Conservation (phyloP, 2,888 invertebrate species). For the Erannis defoliaria region DNA sequence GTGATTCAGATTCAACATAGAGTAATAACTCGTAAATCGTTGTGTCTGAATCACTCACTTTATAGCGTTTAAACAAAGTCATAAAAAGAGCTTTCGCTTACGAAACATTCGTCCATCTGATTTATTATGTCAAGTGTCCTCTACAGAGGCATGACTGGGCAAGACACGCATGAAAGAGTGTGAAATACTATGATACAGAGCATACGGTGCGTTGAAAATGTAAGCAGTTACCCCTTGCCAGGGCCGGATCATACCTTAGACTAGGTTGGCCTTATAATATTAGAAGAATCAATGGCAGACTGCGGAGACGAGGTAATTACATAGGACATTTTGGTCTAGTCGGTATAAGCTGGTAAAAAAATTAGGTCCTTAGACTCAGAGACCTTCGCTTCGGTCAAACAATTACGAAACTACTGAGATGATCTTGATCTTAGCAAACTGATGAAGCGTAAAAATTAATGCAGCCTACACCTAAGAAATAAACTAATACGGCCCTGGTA, state of each 20-base stretch:
- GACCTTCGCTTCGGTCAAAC: too few species aligned
- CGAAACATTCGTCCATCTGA: constrained; percentile 33
- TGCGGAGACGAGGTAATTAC: too few species aligned
- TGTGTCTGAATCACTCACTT: too few species aligned
- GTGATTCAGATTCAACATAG: constrained; percentile 11
- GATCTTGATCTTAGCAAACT: not conserved
- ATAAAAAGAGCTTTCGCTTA: constrained; percentile 28
- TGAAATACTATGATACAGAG: constrained; percentile 35
- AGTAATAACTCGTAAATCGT: too few species aligned
- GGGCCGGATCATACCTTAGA: not conserved
- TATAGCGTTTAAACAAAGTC: constrained; percentile 13
- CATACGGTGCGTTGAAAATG: constrained; percentile 66
- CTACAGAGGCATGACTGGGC: constrained; percentile 22
- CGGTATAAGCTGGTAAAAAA: not conserved
- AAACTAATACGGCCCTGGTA: constrained; percentile 3
- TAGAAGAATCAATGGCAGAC: too few species aligned
- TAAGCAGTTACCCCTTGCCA: constrained; percentile 49
- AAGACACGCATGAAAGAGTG: constrained; percentile 45
- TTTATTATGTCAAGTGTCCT: constrained; percentile 33
- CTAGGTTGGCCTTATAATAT: not conserved
- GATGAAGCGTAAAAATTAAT: not conserved
- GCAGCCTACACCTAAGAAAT: not conserved
- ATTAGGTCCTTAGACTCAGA: too few species aligned
- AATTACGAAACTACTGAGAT: not conserved
- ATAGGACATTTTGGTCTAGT: too few species aligned